These are phyloP conservation scores for Oryzias curvinotus DNA, from an alignment of 2,113 vertebrate genomes.

Conservation along the genomic window DNA sequence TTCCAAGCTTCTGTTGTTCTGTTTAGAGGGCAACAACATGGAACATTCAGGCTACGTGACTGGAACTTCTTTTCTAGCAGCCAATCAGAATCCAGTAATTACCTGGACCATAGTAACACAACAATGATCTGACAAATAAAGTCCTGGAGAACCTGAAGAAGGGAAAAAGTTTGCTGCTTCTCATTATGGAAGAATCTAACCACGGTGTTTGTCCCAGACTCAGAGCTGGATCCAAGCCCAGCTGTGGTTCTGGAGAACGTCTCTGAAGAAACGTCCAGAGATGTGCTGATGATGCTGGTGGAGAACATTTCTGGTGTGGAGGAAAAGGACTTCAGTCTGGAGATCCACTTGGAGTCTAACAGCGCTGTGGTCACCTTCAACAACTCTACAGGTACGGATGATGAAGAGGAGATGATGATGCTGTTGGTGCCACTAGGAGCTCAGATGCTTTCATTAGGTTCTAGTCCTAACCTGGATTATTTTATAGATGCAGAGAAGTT, in stretches of 20 bases:
- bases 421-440: too few relatives aligned
- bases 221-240: background rate
- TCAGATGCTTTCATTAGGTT: too few relatives aligned
- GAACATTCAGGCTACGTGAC: too few relatives aligned
- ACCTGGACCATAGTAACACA: too few relatives aligned
- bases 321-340: slow-evolving; percentile 75
- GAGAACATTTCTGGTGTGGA: slow-evolving; percentile 74
- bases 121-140: too few relatives aligned
- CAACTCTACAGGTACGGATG: slow-evolving; percentile 71
- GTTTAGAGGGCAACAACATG: too few relatives aligned
- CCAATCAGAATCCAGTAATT: too few relatives aligned
- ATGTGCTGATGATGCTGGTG: slow-evolving; percentile 77
- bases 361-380: slow-evolving; percentile 79
- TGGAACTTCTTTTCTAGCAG: too few relatives aligned
- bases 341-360: slow-evolving; percentile 78
- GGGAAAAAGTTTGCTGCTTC: too few relatives aligned
- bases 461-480: background rate
- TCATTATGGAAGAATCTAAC: too few relatives aligned
- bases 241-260: slow-evolving; percentile 80
- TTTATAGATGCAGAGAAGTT: slow-evolving; percentile 75
- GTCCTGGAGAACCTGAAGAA: too few relatives aligned
- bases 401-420: background rate
- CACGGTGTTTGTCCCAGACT: slow-evolving; percentile 2
- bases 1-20: too few relatives aligned
- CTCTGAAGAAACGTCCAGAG: slow-evolving; percentile 8